Evolutionary conservation across 2,797 vertebrate genomes (phyloP).

Genomic region (Gephyroberyx darwinii): DNA sequence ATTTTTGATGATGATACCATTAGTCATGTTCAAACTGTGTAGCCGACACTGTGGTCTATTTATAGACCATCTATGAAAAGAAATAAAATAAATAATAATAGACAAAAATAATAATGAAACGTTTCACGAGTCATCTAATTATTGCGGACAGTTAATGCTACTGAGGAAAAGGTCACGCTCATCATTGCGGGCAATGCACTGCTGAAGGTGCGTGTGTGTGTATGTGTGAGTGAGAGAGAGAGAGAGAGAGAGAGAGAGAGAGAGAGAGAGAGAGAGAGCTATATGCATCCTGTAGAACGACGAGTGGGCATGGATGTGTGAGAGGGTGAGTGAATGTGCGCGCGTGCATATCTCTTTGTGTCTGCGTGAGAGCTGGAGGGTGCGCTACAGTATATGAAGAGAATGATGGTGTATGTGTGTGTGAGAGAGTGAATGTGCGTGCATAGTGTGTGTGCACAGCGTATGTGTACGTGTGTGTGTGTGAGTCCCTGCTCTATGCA

Average conservation of each 20-base stretch:
- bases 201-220: conserved; percentile 21
- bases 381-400: not conserved
- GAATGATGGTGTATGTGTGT: not conserved
- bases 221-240: not conserved
- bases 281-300: too few species aligned
- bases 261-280: not conserved
- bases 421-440: not conserved
- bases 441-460: not conserved
- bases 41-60: too few species aligned
- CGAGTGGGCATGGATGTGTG: conserved; percentile 11
- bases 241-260: not conserved
- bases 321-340: not conserved
- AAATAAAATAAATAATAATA: conserved; percentile 1
- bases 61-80: conserved; percentile 24
- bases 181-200: conserved; percentile 29
- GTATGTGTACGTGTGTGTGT: conserved; percentile 7
- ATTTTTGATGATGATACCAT: not conserved
- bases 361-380: too few species aligned
- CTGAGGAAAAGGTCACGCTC: conserved; percentile 57
- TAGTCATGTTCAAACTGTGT: too few species aligned
- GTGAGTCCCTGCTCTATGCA: not conserved
- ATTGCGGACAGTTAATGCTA: conserved; percentile 28
- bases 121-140: conserved; percentile 44
- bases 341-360: not conserved
- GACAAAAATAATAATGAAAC: not conserved